phyloP scores from a whole-genome alignment of 1,140 invertebrate species.

The Hylaeus anthracinus region DNA sequence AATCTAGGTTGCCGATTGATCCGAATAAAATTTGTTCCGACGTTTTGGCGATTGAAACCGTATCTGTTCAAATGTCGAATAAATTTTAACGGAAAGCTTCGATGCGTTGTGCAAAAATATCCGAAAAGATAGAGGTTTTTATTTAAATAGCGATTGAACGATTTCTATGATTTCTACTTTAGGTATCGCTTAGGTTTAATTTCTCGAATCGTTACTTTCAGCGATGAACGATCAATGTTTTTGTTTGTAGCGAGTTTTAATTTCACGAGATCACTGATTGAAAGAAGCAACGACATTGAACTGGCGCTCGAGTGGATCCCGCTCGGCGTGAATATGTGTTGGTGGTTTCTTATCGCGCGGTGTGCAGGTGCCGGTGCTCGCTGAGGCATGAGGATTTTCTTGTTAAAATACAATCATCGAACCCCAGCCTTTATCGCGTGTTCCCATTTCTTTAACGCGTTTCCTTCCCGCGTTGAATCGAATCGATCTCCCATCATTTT shows the following conservation, averaged over 20 bases:
- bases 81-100: neutral
- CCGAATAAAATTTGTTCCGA: constrained; percentile 62
- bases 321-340: constrained; percentile 28
- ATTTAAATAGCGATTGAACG: no score
- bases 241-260: neutral
- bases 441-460: constrained; percentile 48
- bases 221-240: no score
- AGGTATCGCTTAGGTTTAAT: no score
- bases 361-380: constrained; percentile 69
- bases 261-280: neutral
- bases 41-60: constrained; percentile 36
- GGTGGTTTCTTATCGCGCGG: constrained; percentile 67
- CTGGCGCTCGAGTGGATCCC: neutral
- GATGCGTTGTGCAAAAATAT: neutral
- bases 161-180: neutral
- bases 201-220: no score
- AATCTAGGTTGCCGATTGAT: constrained; percentile 51
- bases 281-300: neutral
- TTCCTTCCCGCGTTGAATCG: neutral
- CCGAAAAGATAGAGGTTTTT: no score
- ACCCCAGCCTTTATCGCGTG: constrained; percentile 51
- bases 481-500: constrained; percentile 29
- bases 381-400: constrained; percentile 63
- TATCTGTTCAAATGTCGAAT: constrained; percentile 14
- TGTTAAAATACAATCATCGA: constrained; percentile 66